Conservation (phyloP, 2,113 vertebrate species). For the Calyptomena viridis region DNA sequence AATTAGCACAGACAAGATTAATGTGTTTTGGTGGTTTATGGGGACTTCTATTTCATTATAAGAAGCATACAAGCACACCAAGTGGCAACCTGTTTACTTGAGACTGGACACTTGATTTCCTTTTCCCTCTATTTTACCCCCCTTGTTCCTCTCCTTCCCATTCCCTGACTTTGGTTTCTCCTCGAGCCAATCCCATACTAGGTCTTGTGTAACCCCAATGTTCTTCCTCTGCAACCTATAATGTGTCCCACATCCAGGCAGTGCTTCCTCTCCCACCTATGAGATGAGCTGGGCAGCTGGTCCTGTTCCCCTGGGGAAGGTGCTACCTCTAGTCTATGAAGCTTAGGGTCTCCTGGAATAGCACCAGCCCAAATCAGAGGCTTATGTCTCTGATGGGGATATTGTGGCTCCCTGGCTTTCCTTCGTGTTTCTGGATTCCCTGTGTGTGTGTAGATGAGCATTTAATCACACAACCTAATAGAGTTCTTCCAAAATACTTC, state of each 20-base stretch:
- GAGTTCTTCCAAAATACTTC: not conserved
- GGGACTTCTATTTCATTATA: not conserved
- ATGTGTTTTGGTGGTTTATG: not conserved
- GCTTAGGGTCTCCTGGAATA: not conserved
- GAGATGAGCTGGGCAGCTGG: not conserved
- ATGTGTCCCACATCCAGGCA: not conserved
- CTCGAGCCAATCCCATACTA: too few species aligned
- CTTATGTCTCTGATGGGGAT: not conserved
- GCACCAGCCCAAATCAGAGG: not conserved
- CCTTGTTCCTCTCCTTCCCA: not conserved
- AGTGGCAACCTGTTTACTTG: not conserved
- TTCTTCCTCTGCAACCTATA: not conserved
- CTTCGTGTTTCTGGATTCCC: not conserved
- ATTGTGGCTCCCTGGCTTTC: fast-evolving
- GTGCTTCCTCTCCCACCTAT: not conserved
- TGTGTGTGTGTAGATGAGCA: not conserved
- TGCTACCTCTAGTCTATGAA: not conserved
- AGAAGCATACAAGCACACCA: not conserved
- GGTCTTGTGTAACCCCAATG: not conserved
- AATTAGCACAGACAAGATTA: not conserved
- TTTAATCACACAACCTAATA: not conserved
- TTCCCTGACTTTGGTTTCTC: not conserved
- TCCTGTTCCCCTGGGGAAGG: not conserved
- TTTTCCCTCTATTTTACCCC: not conserved
- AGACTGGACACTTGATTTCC: not conserved